A percentile compares a stretch with the other conserved stretches of the same genome.
These are phyloP conservation scores for Nothobranchius furzeri DNA, from an alignment of 2,113 vertebrate genomes.

Conservation along the genomic window DNA sequence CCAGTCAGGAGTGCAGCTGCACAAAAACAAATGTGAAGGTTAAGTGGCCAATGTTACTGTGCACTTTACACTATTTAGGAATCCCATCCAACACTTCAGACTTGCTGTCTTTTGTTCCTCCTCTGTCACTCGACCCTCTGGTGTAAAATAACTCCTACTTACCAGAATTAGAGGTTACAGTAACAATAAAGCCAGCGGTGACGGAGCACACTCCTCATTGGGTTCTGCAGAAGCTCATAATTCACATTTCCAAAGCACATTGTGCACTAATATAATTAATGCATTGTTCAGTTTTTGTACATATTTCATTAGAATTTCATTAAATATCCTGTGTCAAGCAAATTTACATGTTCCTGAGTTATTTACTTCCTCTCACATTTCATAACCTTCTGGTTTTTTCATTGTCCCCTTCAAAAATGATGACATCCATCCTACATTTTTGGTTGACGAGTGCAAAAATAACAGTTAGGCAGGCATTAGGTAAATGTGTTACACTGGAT, in stretches of 20 bases:
- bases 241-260: conserved; percentile 18
- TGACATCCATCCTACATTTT: too few species aligned
- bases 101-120: conserved; percentile 8
- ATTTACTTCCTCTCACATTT: too few species aligned
- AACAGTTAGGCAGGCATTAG: too few species aligned
- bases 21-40: conserved; percentile 12
- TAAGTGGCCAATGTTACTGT: conserved; percentile 18
- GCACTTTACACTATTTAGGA: conserved; percentile 23
- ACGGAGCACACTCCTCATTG: neutral
- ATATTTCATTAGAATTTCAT: too few species aligned
- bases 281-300: too few species aligned
- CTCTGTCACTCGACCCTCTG: conserved; percentile 22
- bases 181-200: conserved; percentile 3
- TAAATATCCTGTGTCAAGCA: too few species aligned
- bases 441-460: too few species aligned
- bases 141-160: conserved; percentile 28
- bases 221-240: conserved; percentile 6
- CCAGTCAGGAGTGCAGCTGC: conserved; percentile 9
- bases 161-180: conserved; percentile 31
- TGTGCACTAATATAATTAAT: neutral
- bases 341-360: too few species aligned
- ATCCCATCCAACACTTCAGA: conserved; percentile 23
- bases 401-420: too few species aligned
- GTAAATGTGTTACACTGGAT: too few species aligned
- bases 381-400: too few species aligned